phyloP scores from a whole-genome alignment of 2,113 vertebrate genomes.

The Protomyctophum bolini region DNA sequence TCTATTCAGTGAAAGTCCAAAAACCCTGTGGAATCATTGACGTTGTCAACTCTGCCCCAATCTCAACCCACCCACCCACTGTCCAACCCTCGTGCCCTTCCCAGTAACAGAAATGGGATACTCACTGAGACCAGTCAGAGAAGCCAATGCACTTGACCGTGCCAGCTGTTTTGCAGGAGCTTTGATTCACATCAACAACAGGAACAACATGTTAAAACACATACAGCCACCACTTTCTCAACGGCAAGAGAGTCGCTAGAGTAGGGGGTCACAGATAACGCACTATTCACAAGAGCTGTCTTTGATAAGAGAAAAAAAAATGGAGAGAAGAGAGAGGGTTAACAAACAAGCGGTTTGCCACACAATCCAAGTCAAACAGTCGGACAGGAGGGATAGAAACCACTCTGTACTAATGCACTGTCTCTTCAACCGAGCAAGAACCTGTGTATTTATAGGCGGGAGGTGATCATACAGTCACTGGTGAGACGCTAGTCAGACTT shows the following conservation, averaged over 20 bases:
- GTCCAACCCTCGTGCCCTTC: neutral
- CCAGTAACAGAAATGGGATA: conserved; percentile 80
- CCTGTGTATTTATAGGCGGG: conserved; percentile 27
- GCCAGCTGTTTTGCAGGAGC: conserved; percentile 99
- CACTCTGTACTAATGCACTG: conserved; percentile 77
- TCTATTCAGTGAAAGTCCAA: conserved; percentile 38
- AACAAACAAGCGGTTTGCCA: conserved; percentile 69
- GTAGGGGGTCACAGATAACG: conserved; percentile 89
- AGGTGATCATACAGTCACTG: conserved; percentile 41
- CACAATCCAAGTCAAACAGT: conserved; percentile 74
- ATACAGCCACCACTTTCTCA: conserved; percentile 98
- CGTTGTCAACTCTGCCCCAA: conserved; percentile 15
- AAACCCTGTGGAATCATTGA: conserved; percentile 21
- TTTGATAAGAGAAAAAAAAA: conserved; percentile 88
- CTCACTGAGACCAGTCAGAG: conserved; percentile 99
- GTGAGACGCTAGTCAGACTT: conserved; percentile 45
- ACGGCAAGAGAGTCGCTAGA: conserved; percentile 94
- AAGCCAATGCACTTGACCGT: conserved; percentile 99
- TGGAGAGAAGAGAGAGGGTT: conserved; percentile 83
- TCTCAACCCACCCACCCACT: conserved; percentile 19
- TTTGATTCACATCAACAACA: conserved; percentile 99
- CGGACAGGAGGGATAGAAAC: conserved; percentile 58
- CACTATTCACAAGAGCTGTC: conserved; percentile 92
- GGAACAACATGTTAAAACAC: conserved; percentile 99
- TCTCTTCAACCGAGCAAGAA: conserved; percentile 52